Evolutionary conservation across 1,140 invertebrate species (phyloP).

Genomic region (Rhyacophila brunnea): DNA sequence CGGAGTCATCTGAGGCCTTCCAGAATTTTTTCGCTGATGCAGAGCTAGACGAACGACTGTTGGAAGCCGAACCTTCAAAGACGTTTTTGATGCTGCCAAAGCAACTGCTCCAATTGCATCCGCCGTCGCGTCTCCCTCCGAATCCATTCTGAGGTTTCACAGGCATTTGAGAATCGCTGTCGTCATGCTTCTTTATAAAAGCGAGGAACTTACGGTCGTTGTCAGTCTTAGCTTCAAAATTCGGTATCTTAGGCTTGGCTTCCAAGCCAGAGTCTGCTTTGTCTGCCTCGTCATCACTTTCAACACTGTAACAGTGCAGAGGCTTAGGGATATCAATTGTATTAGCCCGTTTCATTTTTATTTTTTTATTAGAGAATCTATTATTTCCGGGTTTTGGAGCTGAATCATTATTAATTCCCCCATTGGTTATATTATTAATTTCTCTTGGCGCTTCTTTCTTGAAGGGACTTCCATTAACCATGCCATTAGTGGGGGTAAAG

Average conservation of each 20-base stretch:
- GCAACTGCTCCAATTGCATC: conserved; percentile 71
- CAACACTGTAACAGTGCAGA: conserved; percentile 52
- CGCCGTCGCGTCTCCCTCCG: conserved; percentile 36
- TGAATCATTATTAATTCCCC: background rate
- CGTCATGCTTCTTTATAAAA: conserved; percentile 74
- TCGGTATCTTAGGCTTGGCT: conserved; percentile 53
- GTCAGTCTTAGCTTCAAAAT: conserved; percentile 77
- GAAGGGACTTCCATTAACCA: too few relatives aligned
- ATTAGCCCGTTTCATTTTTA: conserved; percentile 81
- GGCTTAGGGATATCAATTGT: conserved; percentile 84
- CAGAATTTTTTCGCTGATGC: conserved; percentile 58
- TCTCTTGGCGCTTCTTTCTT: too few relatives aligned
- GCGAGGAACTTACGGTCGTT: conserved; percentile 82
- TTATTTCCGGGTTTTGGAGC: conserved; percentile 50
- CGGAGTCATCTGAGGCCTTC: conserved; percentile 54
- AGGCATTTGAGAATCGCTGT: conserved; percentile 42
- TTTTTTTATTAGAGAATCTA: conserved; percentile 67
- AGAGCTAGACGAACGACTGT: conserved; percentile 42
- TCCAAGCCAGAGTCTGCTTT: conserved; percentile 37
- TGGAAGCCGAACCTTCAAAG: conserved; percentile 61
- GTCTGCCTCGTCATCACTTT: conserved; percentile 49
- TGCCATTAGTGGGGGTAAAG: too few relatives aligned
- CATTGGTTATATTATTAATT: too few relatives aligned
- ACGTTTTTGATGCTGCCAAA: conserved; percentile 85
- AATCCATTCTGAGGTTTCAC: conserved; percentile 39